Evolutionary conservation across 2,888 invertebrate species (phyloP), one percentile per base, ranked within the genome.

Genomic region (Margaritifera margaritifera): DNA sequence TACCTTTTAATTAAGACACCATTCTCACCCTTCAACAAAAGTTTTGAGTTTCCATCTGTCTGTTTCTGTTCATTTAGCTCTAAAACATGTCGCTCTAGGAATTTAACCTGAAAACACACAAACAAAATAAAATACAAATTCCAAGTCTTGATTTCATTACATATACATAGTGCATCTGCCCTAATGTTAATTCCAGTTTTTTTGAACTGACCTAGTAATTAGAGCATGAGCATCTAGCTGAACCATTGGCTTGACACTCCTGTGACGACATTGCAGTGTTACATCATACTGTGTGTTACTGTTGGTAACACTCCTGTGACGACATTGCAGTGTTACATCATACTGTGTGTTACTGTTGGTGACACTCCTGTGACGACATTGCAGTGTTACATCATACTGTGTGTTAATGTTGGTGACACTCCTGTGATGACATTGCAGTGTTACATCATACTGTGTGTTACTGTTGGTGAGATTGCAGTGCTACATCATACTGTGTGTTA

Each of bases 11-110:
- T 96, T 56, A 97, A 92, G 69, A 95, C 94, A 2, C 96, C 95
- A 92, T 97, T 97, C 90, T 97, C 97, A 69, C 97, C 94, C 91
- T 97, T 97, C 68, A 95, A 95, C 84, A 95, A 92, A 67, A 94
- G 93, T 90, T 97, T 97, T 79, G 96, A 92, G 90, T 96, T 96
- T 89, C 97, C 96, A 61, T 84, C 86, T 15, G 94, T 94, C 84
- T 93, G 94, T 86, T 96, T 96, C 64, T 95, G 95, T 90, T 97
- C 96, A 62, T 95, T 95, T 84, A 98, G 92, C 71, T 94, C 94
- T 75, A 94, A 94, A 90, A 98, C 95, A 92, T 97, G 96, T 89
- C 96, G 95, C 91, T 98, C 97, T 77, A 98, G 92, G 86, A 95
- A 93, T 92, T 96, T 95, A 88, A 97, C 95, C 97, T 97, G 91